Evolutionary conservation across 2,888 invertebrate species (phyloP).

Genomic region (Seira musarum): DNA sequence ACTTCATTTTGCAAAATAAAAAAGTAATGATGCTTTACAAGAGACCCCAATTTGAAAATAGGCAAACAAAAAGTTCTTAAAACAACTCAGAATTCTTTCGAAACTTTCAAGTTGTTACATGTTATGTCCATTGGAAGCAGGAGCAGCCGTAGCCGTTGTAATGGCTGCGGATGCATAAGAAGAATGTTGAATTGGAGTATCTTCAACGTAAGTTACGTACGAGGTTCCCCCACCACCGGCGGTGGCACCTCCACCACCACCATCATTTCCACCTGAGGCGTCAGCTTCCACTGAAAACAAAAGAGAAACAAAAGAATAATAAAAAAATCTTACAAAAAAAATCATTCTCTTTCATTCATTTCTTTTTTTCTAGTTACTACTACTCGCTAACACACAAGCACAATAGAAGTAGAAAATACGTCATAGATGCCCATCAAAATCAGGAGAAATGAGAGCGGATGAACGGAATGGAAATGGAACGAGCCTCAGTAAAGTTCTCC

Average conservation of each 20-base stretch:
- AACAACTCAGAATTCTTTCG: not conserved
- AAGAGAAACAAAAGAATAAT: not conserved
- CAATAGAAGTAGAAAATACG: no score
- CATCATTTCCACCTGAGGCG: conserved; percentile 50
- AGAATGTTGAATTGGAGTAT: conserved; percentile 75
- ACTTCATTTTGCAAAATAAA: not conserved
- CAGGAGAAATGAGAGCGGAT: no score
- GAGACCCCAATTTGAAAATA: no score
- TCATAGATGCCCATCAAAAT: no score
- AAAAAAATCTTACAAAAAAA: not conserved
- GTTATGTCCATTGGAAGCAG: conserved; percentile 75
- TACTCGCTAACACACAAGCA: no score
- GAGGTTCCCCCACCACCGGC: conserved; percentile 73
- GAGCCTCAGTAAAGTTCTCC: conserved; percentile 15
- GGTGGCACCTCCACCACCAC: conserved; percentile 41
- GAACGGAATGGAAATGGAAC: not conserved
- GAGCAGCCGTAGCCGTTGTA: conserved; percentile 70
- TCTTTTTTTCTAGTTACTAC: no score
- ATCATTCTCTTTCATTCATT: no score
- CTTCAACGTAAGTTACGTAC: conserved; percentile 79
- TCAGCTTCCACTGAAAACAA: conserved; percentile 70
- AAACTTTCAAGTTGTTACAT: conserved; percentile 73
- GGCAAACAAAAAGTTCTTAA: not conserved
- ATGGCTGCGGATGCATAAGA: conserved; percentile 71
- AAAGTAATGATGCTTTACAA: not conserved